phyloP scores from a whole-genome alignment of 1,140 invertebrate genomes.

The Aphaenogaster rudis region DNA sequence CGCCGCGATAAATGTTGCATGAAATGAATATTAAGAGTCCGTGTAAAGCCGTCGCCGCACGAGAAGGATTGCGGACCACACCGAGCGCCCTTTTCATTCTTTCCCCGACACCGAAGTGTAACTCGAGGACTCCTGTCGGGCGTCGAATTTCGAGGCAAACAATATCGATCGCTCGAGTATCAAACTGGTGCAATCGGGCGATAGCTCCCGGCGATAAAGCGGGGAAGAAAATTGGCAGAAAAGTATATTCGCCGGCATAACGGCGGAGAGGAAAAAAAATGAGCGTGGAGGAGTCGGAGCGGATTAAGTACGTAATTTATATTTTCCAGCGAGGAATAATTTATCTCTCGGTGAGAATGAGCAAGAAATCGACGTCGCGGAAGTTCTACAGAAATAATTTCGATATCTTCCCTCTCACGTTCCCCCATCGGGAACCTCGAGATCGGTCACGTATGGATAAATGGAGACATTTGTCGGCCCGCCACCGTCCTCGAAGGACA shows the following conservation, averaged over 20 bases:
- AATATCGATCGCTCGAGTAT: conserved; percentile 15
- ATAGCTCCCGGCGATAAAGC: conserved; percentile 14
- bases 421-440: background rate
- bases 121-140: conserved; percentile 44
- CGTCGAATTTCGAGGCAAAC: conserved; percentile 11
- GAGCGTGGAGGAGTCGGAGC: background rate
- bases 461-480: conserved; percentile 6
- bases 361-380: background rate
- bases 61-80: conserved; percentile 58
- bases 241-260: background rate
- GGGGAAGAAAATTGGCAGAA: background rate
- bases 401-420: background rate
- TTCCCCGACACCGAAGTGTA: conserved; percentile 40
- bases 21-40: conserved; percentile 80
- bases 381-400: conserved; percentile 1
- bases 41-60: conserved; percentile 75
- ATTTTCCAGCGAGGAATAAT: background rate
- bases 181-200: background rate
- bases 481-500: conserved; percentile 29
- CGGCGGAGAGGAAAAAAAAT: background rate
- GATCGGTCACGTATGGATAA: conserved; percentile 8
- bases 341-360: background rate
- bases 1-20: conserved; percentile 81
- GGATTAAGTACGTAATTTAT: background rate
- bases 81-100: conserved; percentile 21